Percentiles rank a stretch among this genome's conserved stretches.
Conservation (phyloP, 92 coral and sea anemone species). For the Porites lobata region DNA sequence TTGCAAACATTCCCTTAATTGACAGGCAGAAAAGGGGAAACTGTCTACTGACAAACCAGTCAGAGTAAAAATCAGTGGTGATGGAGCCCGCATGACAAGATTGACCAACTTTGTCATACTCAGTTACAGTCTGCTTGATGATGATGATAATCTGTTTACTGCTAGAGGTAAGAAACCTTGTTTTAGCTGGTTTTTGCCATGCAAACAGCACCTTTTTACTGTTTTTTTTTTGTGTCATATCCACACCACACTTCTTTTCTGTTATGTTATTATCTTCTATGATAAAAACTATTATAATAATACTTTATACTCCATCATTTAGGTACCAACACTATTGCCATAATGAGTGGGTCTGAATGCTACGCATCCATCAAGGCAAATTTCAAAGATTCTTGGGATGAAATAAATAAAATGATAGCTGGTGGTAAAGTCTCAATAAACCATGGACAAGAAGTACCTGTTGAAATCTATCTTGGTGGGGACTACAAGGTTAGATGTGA, state of each 20-base stretch:
- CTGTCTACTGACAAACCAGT: constrained; percentile 46
- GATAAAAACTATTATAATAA: background rate
- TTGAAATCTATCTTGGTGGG: constrained; percentile 71
- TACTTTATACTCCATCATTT: background rate
- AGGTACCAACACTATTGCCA: constrained; percentile 71
- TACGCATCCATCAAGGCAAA: constrained; percentile 49
- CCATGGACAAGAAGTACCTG: constrained; percentile 64
- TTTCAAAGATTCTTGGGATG: constrained; percentile 67
- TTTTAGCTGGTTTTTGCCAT: background rate
- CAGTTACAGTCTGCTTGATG: constrained; percentile 61
- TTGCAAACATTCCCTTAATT: background rate
- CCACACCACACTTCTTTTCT: background rate
- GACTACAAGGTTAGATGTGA: constrained; percentile 19
- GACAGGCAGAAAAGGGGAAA: constrained; percentile 45
- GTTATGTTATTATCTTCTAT: background rate
- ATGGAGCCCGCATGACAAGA: constrained; percentile 58
- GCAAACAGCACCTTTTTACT: background rate
- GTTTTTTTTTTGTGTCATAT: too few species aligned
- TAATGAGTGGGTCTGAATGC: constrained; percentile 72
- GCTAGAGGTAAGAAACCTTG: constrained; percentile 48
- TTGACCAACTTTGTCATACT: constrained; percentile 50
- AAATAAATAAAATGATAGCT: constrained; percentile 62
- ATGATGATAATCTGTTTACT: constrained; percentile 42
- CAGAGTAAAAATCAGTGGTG: constrained; percentile 33
- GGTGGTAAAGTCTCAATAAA: constrained; percentile 62